Percentiles rank a stretch among this genome's conserved stretches.
Evolutionary conservation across 2,797 vertebrate species (phyloP).

Genomic region (Acropternis orthonyx): DNA sequence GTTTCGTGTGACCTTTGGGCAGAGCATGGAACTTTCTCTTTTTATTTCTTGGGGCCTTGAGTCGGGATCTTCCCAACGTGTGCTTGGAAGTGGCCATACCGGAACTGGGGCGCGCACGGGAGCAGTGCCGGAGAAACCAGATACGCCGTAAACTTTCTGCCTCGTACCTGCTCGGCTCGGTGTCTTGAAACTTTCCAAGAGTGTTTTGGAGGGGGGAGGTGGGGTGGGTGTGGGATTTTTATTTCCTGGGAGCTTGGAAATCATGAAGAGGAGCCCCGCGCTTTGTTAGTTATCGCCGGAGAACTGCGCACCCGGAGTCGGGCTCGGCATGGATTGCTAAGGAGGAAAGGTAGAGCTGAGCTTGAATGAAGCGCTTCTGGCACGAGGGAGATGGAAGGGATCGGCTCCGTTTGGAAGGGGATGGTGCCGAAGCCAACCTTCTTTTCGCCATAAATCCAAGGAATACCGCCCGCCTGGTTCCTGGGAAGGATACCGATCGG

Average conservation of each 20-base stretch:
- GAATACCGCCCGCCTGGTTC: background rate
- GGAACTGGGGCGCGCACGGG: constrained; percentile 40
- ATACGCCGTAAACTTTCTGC: constrained; percentile 31
- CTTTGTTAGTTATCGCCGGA: constrained; percentile 28
- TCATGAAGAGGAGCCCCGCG: constrained; percentile 50
- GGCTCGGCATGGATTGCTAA: background rate
- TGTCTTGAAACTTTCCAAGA: background rate
- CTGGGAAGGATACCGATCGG: background rate
- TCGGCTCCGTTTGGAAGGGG: constrained; percentile 1
- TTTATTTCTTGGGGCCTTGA: constrained; percentile 44
- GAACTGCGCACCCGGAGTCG: constrained; percentile 12
- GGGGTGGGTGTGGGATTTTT: too few relatives aligned
- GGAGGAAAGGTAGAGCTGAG: background rate
- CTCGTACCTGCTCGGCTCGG: constrained; percentile 6
- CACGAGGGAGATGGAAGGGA: background rate
- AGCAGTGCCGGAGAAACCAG: constrained; percentile 47
- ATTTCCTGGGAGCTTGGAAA: constrained; percentile 49
- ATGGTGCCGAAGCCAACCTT: background rate
- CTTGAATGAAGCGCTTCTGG: constrained; percentile 1
- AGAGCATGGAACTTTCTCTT: constrained; percentile 32
- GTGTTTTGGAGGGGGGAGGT: background rate
- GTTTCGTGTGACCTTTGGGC: constrained; percentile 40
- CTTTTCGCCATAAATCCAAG: background rate
- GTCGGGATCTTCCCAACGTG: background rate
- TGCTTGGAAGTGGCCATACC: constrained; percentile 48